Base-by-base conservation (phyloP, 2,797 vertebrate genomes). In the Sebastes minor region DNA sequence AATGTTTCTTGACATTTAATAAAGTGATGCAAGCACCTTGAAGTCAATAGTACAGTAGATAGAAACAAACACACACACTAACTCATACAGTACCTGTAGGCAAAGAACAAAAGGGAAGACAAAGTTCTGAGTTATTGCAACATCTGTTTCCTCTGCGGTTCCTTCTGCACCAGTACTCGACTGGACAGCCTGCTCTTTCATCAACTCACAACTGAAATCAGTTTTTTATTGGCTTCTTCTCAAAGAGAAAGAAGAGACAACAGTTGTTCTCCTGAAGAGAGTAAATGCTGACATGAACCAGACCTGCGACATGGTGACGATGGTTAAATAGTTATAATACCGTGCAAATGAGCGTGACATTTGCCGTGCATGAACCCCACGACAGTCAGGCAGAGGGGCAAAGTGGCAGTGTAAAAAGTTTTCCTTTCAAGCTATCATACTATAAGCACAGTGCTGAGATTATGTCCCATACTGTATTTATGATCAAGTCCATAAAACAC, bases 131-230 rank as follows among this genome's bases (percentile, higher is more conserved):
- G 38, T 76, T 62, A 33, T 62, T 77, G 77, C 56, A 60, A 66
- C 71, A 74, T 77, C 62, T 80, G 57, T 74, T 80, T 79, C 57
- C 62, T 74, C 59, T 60, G 60, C 38, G 11, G 56, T 71, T 77
- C 12, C 23, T 46, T 61, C 38, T 73, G 77, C 71, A 75, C 57
- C 72, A 73, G 67, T 2, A 32, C 64, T 79, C 57, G 32, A 77
- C 74, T 1, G 30, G 78, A 83, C 76, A 66, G 78, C 81, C 85
- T 82, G 77, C 25, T 75, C 76, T 91, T 87, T 87, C 71, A 85
- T 89, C 81, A 75, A 63, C 53, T 75, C 71, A 76, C 63, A 65
- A 60, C 23, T 76, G 32, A 74, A 78, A 83, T 72, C 66, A 49
- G 23, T 69, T 84, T 85, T 81, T n/a, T 20, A 73, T 59, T 77